A percentile compares a stretch with the other conserved stretches of the same genome.
Conservation (phyloP, 2,113 vertebrate genomes). For the Tapirus terrestris region DNA sequence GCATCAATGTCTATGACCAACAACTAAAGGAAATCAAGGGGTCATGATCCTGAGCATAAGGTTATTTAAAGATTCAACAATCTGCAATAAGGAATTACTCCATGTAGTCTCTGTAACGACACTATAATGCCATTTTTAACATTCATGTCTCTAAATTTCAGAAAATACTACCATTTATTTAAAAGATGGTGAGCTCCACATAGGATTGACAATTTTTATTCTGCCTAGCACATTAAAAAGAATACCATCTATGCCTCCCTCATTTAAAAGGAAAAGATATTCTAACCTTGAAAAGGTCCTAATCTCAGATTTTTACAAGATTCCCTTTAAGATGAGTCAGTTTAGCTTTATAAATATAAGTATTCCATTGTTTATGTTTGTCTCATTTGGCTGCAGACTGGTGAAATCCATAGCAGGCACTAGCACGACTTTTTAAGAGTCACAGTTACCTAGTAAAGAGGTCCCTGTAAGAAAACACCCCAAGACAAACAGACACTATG, state of each 20-base stretch:
- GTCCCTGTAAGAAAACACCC: neutral
- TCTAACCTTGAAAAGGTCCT: neutral
- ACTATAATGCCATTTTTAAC: neutral
- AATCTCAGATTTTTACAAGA: neutral
- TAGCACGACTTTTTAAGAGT: neutral
- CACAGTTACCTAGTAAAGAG: neutral
- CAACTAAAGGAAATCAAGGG: neutral
- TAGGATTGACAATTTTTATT: neutral
- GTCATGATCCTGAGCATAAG: neutral
- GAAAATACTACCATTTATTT: neutral
- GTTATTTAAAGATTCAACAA: neutral
- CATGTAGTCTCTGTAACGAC: neutral
- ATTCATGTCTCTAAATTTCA: neutral
- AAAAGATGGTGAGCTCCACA: neutral
- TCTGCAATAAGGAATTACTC: neutral
- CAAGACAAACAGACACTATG: neutral
- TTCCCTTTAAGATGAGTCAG: neutral
- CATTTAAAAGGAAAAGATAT: constrained; percentile 9
- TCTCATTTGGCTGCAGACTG: neutral
- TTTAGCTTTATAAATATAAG: neutral
- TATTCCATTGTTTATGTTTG: accelerated
- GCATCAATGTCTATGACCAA: neutral
- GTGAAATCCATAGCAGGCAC: neutral
- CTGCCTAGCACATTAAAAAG: neutral
- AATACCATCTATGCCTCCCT: neutral